Conservation (phyloP, 2,797 vertebrate genomes). For the Trachops cirrhosus region DNA sequence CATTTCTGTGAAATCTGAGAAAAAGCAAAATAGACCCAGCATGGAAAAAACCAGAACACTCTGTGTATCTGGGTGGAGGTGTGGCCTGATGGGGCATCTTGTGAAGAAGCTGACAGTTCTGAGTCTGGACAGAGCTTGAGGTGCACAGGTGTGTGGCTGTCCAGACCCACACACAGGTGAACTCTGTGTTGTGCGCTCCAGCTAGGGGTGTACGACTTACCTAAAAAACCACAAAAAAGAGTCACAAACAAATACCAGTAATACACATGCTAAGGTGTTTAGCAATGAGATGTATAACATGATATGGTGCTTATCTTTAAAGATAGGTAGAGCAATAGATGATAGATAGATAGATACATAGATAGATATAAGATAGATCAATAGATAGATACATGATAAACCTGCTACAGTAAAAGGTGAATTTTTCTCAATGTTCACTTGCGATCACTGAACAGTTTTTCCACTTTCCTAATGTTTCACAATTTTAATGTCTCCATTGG, state of each 20-base stretch:
- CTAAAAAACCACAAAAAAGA: not conserved
- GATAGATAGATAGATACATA: not conserved
- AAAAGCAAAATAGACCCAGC: not conserved
- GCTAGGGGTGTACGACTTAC: too few relatives aligned
- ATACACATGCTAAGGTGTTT: not conserved
- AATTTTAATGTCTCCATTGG: not conserved
- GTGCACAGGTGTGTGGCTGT: not conserved
- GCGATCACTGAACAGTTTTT: too few relatives aligned
- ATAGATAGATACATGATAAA: not conserved
- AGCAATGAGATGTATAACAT: not conserved
- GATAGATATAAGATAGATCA: too few relatives aligned
- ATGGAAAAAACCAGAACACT: not conserved
- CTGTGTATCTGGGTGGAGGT: too few relatives aligned
- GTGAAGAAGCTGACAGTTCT: not conserved
- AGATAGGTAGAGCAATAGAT: too few relatives aligned
- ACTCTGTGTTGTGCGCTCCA: rapidly evolving
- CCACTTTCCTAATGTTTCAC: too few relatives aligned
- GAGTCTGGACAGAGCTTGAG: not conserved
- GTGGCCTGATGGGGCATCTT: not conserved
- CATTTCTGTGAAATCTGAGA: too few relatives aligned
- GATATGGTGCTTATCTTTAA: not conserved
- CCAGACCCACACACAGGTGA: not conserved
- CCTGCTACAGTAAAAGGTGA: too few relatives aligned
- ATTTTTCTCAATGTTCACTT: not conserved
- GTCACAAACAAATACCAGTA: not conserved